These are phyloP conservation scores for Beris chalybata DNA, from an alignment of 2,888 invertebrate genomes.

Conservation along the genomic window DNA sequence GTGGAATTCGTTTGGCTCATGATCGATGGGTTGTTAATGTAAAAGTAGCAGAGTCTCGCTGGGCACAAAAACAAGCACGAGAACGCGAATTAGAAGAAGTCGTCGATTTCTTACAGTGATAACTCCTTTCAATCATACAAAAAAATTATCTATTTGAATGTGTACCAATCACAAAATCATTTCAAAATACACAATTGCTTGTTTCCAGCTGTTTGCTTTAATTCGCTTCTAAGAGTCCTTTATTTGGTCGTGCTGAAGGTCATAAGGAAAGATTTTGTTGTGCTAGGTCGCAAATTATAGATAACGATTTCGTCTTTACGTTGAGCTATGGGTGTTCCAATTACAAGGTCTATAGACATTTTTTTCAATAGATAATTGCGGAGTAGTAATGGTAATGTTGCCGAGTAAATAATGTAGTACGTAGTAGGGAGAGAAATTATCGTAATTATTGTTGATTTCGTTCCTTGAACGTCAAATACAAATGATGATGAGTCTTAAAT, in stretches of 20 bases:
- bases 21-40: constrained; percentile 73
- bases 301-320: constrained; percentile 28
- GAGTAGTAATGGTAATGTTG: constrained; percentile 8
- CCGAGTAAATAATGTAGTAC: constrained; percentile 28
- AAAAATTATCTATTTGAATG: background rate
- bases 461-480: background rate
- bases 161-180: background rate
- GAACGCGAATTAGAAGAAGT: constrained; percentile 75
- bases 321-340: constrained; percentile 13
- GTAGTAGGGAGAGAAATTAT: constrained; percentile 29
- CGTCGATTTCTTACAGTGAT: constrained; percentile 67
- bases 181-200: background rate
- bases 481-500: too few relatives aligned
- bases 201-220: background rate
- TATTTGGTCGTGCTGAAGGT: constrained; percentile 23
- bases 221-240: constrained; percentile 3
- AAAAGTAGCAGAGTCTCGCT: constrained; percentile 70
- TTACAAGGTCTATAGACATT: constrained; percentile 28
- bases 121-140: constrained; percentile 1
- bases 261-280: constrained; percentile 23
- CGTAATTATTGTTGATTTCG: constrained; percentile 23
- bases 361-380: constrained; percentile 26
- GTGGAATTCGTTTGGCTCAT: constrained; percentile 68
- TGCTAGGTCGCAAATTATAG: constrained; percentile 32
- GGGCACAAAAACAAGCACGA: constrained; percentile 77